These are phyloP conservation scores for Paradoxurus hermaphroditus DNA, from an alignment of 2,113 vertebrate species.

Conservation along the genomic window DNA sequence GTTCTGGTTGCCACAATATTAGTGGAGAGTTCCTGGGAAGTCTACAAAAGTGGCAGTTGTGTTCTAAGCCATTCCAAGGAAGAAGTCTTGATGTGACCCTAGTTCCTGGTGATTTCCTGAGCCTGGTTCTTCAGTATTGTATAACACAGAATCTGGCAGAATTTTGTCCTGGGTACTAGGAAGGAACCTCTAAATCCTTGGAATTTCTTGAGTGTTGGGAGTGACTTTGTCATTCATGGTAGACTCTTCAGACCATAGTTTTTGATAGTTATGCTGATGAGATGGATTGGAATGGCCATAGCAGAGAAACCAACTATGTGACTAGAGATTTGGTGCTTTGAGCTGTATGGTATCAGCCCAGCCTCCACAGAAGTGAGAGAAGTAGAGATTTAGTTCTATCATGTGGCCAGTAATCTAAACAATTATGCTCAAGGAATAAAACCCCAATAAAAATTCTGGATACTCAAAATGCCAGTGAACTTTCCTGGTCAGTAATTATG, in stretches of 20 bases:
- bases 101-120: not conserved
- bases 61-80: not conserved
- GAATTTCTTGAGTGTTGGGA: not conserved
- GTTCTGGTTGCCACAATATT: not conserved
- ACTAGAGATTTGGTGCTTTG: not conserved
- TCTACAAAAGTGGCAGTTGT: not conserved
- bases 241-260: not conserved
- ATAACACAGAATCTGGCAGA: not conserved
- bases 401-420: not conserved
- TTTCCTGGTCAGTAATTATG: not conserved
- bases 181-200: not conserved
- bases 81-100: not conserved
- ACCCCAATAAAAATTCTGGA: not conserved
- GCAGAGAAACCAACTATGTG: not conserved
- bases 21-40: not conserved
- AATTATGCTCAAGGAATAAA: not conserved
- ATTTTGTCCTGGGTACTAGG: not conserved
- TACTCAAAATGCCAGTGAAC: not conserved
- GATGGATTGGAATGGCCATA: not conserved
- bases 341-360: not conserved
- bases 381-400: not conserved
- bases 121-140: not conserved
- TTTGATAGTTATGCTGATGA: not conserved
- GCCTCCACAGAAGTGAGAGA: not conserved
- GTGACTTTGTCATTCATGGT: not conserved